Conservation (phyloP, 2,888 invertebrate species). For the Deilephila porcellus region DNA sequence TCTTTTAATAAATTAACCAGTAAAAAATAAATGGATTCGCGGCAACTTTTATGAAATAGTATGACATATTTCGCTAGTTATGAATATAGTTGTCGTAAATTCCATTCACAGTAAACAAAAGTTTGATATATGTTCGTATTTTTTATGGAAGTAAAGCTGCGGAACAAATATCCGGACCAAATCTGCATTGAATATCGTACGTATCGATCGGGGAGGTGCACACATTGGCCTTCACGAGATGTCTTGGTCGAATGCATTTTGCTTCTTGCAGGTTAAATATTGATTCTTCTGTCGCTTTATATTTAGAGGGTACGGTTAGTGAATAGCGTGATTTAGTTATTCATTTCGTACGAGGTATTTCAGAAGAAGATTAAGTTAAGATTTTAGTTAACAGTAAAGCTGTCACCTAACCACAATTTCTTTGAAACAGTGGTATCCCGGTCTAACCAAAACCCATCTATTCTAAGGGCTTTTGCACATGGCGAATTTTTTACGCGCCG, state of each 20-base stretch:
- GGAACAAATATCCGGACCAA: constrained; percentile 28
- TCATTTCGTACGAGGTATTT: too few species aligned
- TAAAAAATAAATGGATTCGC: constrained; percentile 15
- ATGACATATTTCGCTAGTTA: constrained; percentile 25
- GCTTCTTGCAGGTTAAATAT: too few species aligned
- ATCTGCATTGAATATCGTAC: constrained; percentile 29
- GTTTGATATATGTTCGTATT: constrained; percentile 26
- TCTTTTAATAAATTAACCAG: constrained; percentile 8
- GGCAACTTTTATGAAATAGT: constrained; percentile 8
- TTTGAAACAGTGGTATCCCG: not conserved
- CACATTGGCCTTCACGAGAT: constrained; percentile 1
- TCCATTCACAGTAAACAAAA: constrained; percentile 29
- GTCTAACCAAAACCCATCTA: too few species aligned
- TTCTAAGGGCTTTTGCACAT: too few species aligned
- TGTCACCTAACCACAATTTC: too few species aligned
- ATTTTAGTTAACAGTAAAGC: too few species aligned
- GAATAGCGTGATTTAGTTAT: too few species aligned
- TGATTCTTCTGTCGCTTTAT: too few species aligned
- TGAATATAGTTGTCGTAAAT: constrained; percentile 29
- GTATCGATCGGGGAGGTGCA: constrained; percentile 7
- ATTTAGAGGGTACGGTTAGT: too few species aligned
- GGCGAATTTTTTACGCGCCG: too few species aligned
- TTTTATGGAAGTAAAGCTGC: constrained; percentile 26
- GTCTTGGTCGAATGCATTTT: not conserved
- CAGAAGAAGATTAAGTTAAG: too few species aligned